Conservation (phyloP, 2,797 vertebrate species). For the Loris lydekkerianus region DNA sequence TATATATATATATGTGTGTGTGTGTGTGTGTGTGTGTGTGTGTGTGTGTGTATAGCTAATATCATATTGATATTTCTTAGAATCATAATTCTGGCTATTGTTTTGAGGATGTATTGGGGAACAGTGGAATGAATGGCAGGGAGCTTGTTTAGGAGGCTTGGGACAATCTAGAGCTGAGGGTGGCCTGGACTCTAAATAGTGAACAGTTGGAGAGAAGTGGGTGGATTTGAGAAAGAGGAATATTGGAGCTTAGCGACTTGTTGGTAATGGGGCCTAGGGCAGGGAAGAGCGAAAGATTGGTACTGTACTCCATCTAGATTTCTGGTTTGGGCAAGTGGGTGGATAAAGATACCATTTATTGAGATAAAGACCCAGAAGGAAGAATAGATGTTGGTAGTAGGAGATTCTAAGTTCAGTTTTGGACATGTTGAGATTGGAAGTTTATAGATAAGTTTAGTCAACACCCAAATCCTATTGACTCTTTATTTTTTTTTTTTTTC, state of each 20-base stretch:
- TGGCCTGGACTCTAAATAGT: neutral
- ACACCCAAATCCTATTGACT: neutral
- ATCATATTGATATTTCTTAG: neutral
- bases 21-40: neutral
- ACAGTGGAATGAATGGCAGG: neutral
- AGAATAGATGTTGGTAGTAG: neutral
- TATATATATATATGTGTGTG: too few relatives aligned
- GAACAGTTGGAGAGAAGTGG: neutral
- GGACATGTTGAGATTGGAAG: neutral
- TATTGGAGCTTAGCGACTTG: neutral
- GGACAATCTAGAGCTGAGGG: neutral
- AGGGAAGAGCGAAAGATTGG: neutral
- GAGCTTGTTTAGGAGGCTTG: neutral
- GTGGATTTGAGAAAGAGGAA: neutral
- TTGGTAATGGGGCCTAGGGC: neutral
- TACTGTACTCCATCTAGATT: neutral
- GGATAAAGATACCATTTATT: neutral
- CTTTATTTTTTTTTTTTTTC: neutral
- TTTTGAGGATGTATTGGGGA: neutral
- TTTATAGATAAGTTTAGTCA: neutral
- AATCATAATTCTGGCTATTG: neutral
- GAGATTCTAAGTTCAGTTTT: neutral
- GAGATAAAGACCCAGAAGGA: neutral
- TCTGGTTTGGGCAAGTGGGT: neutral
- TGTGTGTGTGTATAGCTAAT: neutral